Percentiles rank a stretch among this genome's conserved stretches.
phyloP scores from a whole-genome alignment of 2,113 vertebrate species.

The zebrafish (Danio rerio) region DNA sequence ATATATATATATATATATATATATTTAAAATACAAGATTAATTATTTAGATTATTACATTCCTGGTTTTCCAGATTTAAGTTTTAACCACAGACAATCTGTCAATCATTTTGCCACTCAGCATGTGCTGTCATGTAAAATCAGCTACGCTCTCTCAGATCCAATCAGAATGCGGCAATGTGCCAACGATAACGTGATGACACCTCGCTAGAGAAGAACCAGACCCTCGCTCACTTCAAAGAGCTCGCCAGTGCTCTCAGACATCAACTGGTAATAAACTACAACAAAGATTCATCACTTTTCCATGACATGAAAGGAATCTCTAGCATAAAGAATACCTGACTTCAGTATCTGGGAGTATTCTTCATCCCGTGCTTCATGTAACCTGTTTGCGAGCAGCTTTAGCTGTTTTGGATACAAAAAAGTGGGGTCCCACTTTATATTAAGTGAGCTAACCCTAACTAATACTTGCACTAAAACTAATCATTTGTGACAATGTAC shows the following conservation, averaged over 20 bases:
- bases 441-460: too few relatives aligned
- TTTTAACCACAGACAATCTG: too few relatives aligned
- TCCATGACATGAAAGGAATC: slow-evolving; percentile 73
- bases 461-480: too few relatives aligned
- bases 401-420: neutral
- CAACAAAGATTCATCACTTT: slow-evolving; percentile 70
- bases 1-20: too few relatives aligned
- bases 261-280: slow-evolving; percentile 75
- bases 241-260: slow-evolving; percentile 69
- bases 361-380: neutral
- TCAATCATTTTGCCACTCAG: too few relatives aligned
- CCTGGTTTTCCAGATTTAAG: too few relatives aligned
- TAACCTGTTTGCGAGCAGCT: neutral
- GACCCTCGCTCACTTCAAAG: slow-evolving; percentile 74
- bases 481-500: too few relatives aligned
- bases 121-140: neutral
- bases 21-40: too few relatives aligned
- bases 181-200: slow-evolving; percentile 64
- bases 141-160: slow-evolving; percentile 47
- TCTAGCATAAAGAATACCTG: slow-evolving; percentile 62
- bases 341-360: slow-evolving; percentile 48
- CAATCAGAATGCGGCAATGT: slow-evolving; percentile 68
- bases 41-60: too few relatives aligned
- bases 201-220: slow-evolving; percentile 70
- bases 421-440: too few relatives aligned